These are phyloP conservation scores for Manduca sexta DNA, from an alignment of 1,140 invertebrate genomes.

Conservation along the genomic window DNA sequence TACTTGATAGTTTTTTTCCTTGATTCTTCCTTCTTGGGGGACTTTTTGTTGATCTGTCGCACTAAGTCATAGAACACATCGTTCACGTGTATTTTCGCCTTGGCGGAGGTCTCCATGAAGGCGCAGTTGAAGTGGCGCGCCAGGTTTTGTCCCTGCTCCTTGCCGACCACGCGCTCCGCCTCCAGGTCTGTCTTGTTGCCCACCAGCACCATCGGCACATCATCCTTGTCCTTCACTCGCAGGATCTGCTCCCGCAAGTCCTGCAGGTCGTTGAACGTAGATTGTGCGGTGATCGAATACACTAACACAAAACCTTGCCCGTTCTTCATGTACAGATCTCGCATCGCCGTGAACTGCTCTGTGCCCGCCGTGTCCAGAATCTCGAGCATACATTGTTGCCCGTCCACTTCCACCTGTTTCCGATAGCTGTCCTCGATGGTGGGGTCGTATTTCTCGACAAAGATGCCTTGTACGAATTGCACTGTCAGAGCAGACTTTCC, in stretches of 20 bases:
- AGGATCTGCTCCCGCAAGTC: constrained; percentile 99
- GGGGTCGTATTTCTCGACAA: constrained; percentile 99
- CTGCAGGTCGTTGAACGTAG: constrained; percentile 99
- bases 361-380: constrained; percentile 99
- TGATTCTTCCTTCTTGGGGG: constrained; percentile 92
- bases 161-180: constrained; percentile 98
- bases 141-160: constrained; percentile 96
- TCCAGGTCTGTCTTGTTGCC: constrained; percentile 99
- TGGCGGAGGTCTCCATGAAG: constrained; percentile 99
- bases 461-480: constrained; percentile 98
- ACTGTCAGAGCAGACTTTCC: constrained; percentile 98
- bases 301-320: constrained; percentile 99
- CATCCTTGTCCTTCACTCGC: constrained; percentile 92
- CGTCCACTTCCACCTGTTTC: constrained; percentile 99
- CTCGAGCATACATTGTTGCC: constrained; percentile 99
- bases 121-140: constrained; percentile 96
- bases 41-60: constrained; percentile 99
- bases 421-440: constrained; percentile 99
- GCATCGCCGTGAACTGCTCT: constrained; percentile 99
- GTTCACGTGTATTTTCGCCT: constrained; percentile 99
- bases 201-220: constrained; percentile 98
- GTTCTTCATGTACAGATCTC: constrained; percentile 99
- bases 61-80: constrained; percentile 99
- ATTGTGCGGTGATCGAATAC: constrained; percentile 99
- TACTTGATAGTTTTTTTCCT: constrained; percentile 86